phyloP scores from a whole-genome alignment of 2,113 vertebrate species.

The Lathamus discolor region DNA sequence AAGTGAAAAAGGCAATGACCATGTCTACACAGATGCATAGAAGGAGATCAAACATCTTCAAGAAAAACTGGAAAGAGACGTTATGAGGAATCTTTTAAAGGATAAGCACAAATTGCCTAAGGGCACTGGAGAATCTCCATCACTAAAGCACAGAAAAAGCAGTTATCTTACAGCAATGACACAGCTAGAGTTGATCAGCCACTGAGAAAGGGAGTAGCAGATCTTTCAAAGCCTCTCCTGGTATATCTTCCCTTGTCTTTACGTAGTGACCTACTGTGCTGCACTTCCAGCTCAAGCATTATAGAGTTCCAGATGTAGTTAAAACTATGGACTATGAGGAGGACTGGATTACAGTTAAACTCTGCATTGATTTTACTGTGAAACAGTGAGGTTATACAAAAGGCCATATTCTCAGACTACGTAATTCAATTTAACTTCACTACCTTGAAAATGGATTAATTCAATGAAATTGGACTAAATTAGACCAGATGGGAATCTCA shows the following conservation, averaged over 20 bases:
- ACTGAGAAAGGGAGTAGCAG: neutral
- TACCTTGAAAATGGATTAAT: conserved; percentile 55
- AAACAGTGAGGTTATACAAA: conserved; percentile 20
- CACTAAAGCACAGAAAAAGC: neutral
- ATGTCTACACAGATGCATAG: neutral
- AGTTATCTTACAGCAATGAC: neutral
- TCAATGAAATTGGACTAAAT: conserved; percentile 53
- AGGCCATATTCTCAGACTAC: conserved; percentile 37
- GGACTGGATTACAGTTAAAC: neutral
- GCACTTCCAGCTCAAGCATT: neutral
- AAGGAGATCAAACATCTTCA: neutral
- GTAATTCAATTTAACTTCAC: conserved; percentile 57
- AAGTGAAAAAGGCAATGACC: neutral
- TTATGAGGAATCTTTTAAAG: neutral
- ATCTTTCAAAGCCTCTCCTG: neutral
- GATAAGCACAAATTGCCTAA: neutral
- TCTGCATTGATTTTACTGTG: neutral
- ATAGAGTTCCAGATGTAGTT: neutral
- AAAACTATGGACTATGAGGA: neutral
- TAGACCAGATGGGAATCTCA: conserved; percentile 47
- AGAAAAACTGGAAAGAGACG: neutral
- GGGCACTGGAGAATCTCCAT: neutral
- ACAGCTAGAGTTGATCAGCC: neutral
- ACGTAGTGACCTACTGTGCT: neutral
- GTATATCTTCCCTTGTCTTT: neutral